These are phyloP conservation scores for Dorcus hopei DNA, from an alignment of 2,888 invertebrate species.

Conservation along the genomic window DNA sequence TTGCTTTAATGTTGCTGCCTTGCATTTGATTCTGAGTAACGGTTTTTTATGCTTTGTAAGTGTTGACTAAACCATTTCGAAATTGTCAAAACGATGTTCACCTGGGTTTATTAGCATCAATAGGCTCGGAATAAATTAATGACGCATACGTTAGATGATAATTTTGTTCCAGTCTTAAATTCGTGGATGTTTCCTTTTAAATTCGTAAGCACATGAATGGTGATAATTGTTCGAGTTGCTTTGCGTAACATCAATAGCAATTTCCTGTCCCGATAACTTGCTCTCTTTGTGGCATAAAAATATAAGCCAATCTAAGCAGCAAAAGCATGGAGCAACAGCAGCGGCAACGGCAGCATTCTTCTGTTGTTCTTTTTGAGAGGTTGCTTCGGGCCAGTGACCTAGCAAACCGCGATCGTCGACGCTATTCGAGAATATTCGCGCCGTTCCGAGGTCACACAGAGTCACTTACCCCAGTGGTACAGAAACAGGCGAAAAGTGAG, in stretches of 20 bases:
- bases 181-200: no score
- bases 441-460: constrained; percentile 56
- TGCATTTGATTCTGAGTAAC: no score
- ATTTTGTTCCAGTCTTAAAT: no score
- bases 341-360: constrained; percentile 6
- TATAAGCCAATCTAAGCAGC: constrained; percentile 29
- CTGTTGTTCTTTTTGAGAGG: constrained; percentile 34
- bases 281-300: constrained; percentile 30
- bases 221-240: not conserved
- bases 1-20: no score
- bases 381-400: constrained; percentile 50
- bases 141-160: no score
- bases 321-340: not conserved
- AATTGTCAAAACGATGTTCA: no score
- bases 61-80: no score
- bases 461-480: constrained; percentile 63
- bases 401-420: constrained; percentile 34
- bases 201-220: not conserved
- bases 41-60: no score
- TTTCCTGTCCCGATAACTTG: constrained; percentile 32
- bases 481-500: constrained; percentile 44
- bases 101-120: no score
- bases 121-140: no score
- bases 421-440: constrained; percentile 36
- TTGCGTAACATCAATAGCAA: constrained; percentile 13